Evolutionary conservation across 2,113 vertebrate genomes (phyloP), one percentile per base, ranked within the genome.

Genomic region (Seriola dumerili): DNA sequence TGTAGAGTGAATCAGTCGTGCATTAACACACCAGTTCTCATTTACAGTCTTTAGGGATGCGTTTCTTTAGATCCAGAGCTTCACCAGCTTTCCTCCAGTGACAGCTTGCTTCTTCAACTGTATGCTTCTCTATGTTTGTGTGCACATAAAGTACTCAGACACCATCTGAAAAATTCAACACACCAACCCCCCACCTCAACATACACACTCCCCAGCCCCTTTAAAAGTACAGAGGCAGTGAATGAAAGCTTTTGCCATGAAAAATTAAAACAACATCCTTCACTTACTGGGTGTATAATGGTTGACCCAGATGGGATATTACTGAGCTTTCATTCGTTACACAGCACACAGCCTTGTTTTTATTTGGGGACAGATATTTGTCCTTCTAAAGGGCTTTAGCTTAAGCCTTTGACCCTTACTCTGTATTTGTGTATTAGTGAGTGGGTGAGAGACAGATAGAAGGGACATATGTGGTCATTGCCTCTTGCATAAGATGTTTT

Each of bases 181-280:
- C 58, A 8, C 32, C 58, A 66, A 11, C 5, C 72, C 67, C 70
- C 32, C 23, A 11, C 46, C 0, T 23, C 29, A 8, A 16, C 42
- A 46, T 29, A 29, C 64, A 46, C 36, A 21, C 34, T 8, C 40
- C 4, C 21, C 17, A 44, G 19, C 16, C 34, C 23, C 11, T 61
- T 83, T 74, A 17, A 52, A 54, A 89, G 67, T 67, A 62, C 63
- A 80, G 61, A 80, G 46, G 8, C 78, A 54, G 61, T 61, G 57
- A 90, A 87, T 78, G 25, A 92, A 91, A 88, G 78, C 72, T 59
- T 78, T 83, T 69, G 54, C 63, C 80, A 69, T 92, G 66, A 91
- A 87, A 92, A 83, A 91, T 87, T 76, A 55, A 91, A 89, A 82
- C n/a, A 29, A 44, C 29, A 68, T 81, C 83, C 77, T 83, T 25